Evolutionary conservation across 2,113 vertebrate species (phyloP).

Genomic region (Zosterops pallidus): DNA sequence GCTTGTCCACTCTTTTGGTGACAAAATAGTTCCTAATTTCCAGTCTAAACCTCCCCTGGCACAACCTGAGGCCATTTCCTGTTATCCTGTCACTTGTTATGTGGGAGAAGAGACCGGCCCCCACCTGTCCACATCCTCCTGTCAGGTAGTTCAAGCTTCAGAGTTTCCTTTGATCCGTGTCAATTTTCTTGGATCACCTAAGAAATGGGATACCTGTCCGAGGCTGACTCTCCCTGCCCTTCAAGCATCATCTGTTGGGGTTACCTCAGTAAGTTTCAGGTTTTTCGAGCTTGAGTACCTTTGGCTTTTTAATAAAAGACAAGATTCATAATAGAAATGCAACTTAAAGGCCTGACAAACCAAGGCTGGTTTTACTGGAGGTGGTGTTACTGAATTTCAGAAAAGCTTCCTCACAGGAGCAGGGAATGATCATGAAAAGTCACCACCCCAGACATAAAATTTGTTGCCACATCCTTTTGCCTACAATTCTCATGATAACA

Average conservation of each 20-base stretch:
- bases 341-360: background rate
- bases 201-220: background rate
- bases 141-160: background rate
- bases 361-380: background rate
- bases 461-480: background rate
- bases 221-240: background rate
- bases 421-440: background rate
- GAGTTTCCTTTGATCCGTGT: background rate
- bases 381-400: background rate
- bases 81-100: background rate
- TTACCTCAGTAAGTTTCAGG: background rate
- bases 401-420: background rate
- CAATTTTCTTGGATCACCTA: background rate
- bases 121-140: background rate
- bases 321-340: background rate
- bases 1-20: background rate
- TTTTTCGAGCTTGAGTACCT: background rate
- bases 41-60: background rate
- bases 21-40: background rate
- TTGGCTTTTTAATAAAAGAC: background rate
- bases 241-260: background rate
- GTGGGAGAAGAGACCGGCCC: background rate
- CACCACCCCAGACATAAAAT: background rate
- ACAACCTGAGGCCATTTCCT: background rate
- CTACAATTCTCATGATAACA: background rate